These are phyloP conservation scores for Xiphias gladius DNA, from an alignment of 2,113 vertebrate genomes.

Conservation along the genomic window DNA sequence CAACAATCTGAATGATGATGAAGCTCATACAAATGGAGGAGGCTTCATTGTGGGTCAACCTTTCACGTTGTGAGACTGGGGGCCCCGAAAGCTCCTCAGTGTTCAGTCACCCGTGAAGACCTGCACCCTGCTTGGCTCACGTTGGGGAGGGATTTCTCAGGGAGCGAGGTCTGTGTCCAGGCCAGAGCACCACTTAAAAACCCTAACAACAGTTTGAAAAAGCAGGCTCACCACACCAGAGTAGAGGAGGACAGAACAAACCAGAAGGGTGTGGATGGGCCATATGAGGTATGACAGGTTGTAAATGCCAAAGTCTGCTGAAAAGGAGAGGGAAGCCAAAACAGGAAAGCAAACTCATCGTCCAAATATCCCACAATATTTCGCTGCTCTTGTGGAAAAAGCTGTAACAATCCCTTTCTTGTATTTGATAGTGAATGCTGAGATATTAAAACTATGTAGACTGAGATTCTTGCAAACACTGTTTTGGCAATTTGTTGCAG, in stretches of 20 bases:
- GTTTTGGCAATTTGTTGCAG: constrained; percentile 25
- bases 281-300: constrained; percentile 26
- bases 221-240: constrained; percentile 9
- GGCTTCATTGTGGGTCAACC: constrained; percentile 77
- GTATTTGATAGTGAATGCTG: neutral
- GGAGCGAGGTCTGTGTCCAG: constrained; percentile 47
- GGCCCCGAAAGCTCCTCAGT: constrained; percentile 74
- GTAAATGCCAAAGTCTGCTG: constrained; percentile 4
- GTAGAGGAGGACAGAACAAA: constrained; percentile 2
- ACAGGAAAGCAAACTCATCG: neutral
- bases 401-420: neutral
- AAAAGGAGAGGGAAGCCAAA: constrained; percentile 17
- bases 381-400: constrained; percentile 18
- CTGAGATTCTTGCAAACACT: constrained; percentile 31
- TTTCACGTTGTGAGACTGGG: constrained; percentile 70
- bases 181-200: constrained; percentile 35
- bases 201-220: constrained; percentile 41
- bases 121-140: constrained; percentile 64
- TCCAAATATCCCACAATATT: constrained; percentile 10
- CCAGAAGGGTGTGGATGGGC: constrained; percentile 19
- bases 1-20: constrained; percentile 76
- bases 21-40: constrained; percentile 71
- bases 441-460: neutral
- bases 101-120: constrained; percentile 80
- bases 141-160: constrained; percentile 75